phyloP scores from a whole-genome alignment of 2,113 vertebrate genomes.

The Onychostruthus taczanowskii region DNA sequence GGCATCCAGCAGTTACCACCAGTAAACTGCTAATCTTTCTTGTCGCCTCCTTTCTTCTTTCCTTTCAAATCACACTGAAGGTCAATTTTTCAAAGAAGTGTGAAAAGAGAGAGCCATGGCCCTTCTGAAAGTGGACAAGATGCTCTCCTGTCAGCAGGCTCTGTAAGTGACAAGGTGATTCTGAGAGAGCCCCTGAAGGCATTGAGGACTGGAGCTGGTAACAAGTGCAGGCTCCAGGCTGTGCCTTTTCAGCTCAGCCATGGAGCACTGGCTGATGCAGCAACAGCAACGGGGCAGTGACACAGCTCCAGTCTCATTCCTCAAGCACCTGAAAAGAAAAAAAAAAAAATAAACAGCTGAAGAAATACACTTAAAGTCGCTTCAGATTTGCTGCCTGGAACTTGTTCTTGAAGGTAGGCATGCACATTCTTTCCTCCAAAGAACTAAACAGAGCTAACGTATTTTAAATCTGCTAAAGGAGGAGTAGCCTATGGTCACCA shows the following conservation, averaged over 20 bases:
- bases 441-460: not conserved
- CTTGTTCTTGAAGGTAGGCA: not conserved
- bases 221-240: not conserved
- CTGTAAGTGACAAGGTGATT: not conserved
- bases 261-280: not conserved
- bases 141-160: not conserved
- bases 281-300: not conserved
- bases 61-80: slow-evolving; percentile 9
- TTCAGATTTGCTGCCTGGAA: not conserved
- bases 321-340: not conserved
- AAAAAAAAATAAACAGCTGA: not conserved
- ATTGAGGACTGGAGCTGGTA: not conserved
- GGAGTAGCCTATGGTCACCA: not conserved
- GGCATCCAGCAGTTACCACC: not conserved
- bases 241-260: not conserved
- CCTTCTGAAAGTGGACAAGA: not conserved
- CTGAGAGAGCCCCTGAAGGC: not conserved
- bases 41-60: not conserved
- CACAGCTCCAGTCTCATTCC: not conserved
- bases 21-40: not conserved
- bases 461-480: not conserved
- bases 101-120: not conserved
- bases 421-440: not conserved
- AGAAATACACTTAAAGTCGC: not conserved
- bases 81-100: slow-evolving; percentile 5